Base-by-base conservation (phyloP, 2,888 invertebrate species). In the Pollenia labialis region DNA sequence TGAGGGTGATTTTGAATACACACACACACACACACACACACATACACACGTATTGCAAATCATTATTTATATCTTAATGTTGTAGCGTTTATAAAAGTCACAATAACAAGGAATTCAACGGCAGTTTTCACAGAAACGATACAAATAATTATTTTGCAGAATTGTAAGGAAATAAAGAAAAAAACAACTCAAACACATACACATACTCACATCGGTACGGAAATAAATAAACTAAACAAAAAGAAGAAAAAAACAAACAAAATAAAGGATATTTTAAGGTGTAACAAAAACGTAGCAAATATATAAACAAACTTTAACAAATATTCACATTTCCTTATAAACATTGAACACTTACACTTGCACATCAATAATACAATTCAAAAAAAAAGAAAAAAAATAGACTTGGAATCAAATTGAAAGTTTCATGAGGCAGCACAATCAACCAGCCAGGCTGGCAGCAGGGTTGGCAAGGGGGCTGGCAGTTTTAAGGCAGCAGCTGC, bases 401-500 rank as follows among this genome's bases (percentile, higher is more conserved):
- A 71, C 62, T 83, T 76, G 40, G 71, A 71, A 62, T 62, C 62
- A 77, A 56, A 48, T 50, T 56, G 46, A 82, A 64, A 71, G 16
- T 71, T 77, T 71, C 64, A 74, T 48, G 42, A 64, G 44, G 68
- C 68, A 42, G 6, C 11, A 1, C 40, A 11, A 69, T 4, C 50
- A 44, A 46, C 32, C 62, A 75, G 18, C 48, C 16, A 71, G 50
- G 52, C 44, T 56, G 60, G 16, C 66, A 42, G 64, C 32, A 32
- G 32, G 32, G 32, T 6, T 32, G 58, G 48, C 74, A 75, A 18
- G 46, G 14, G 60, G 50, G 52, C 60, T 56, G 60, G 16, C 66
- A 42, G 64, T 66, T 81, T 56, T 40, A 18, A 58, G 42, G 76
- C 69, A 86, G 64, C 86, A 86, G 86, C 79, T 86, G 86, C 75